A percentile compares a stretch with the other conserved stretches of the same genome.
These are phyloP conservation scores for Cantharis lateralis DNA, from an alignment of 2,888 invertebrate species.

Conservation along the genomic window DNA sequence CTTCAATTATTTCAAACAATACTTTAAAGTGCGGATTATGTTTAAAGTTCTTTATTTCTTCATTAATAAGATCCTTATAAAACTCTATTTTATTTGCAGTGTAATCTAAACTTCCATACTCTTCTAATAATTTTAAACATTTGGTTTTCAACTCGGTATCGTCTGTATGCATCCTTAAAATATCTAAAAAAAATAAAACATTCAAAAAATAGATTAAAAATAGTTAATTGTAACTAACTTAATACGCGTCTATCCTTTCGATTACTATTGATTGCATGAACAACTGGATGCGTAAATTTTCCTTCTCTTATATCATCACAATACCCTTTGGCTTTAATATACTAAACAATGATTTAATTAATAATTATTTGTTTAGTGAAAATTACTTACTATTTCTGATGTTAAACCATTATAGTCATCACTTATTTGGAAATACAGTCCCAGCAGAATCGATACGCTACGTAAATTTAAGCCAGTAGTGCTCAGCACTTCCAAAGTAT, in stretches of 20 bases:
- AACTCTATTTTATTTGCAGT: background rate
- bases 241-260: background rate
- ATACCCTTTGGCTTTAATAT: background rate
- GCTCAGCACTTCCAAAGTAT: background rate
- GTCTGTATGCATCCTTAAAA: background rate
- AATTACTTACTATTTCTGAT: background rate
- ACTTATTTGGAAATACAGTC: background rate
- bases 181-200: background rate
- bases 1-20: background rate
- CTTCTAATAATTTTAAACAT: background rate
- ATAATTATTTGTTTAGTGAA: background rate
- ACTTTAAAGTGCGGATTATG: background rate
- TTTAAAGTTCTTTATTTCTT: background rate
- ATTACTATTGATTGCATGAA: background rate
- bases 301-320: background rate
- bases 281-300: background rate
- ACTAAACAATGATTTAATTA: background rate
- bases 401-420: background rate
- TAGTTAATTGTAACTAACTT: background rate
- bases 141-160: background rate
- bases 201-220: too few species aligned
- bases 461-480: background rate
- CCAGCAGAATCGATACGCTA: background rate
- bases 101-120: background rate
- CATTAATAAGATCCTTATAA: background rate